Conservation (phyloP, 2,797 vertebrate species). For the Babyrousa celebensis region DNA sequence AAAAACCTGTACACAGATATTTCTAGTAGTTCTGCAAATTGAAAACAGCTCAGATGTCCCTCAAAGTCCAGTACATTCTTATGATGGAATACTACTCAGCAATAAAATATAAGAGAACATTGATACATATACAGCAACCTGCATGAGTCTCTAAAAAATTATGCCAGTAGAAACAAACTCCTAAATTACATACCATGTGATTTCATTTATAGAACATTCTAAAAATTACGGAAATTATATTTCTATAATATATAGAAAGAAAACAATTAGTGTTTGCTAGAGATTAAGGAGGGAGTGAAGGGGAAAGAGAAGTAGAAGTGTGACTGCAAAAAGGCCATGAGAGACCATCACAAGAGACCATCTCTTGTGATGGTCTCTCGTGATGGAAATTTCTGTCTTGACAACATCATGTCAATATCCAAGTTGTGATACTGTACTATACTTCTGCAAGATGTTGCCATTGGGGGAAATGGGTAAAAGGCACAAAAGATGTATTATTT, state of each 20-base stretch:
- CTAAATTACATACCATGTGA: slow-evolving; percentile 14
- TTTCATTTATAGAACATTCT: background rate
- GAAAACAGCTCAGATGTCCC: slow-evolving; percentile 24
- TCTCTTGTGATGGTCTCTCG: background rate
- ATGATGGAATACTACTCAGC: background rate
- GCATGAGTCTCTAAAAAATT: slow-evolving; percentile 40
- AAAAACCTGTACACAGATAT: slow-evolving; percentile 21
- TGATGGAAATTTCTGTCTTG: background rate
- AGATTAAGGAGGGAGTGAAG: background rate
- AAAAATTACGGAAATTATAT: background rate
- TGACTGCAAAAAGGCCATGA: background rate
- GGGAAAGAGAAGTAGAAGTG: background rate
- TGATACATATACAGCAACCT: background rate
- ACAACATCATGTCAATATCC: background rate
- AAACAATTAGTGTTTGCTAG: background rate
- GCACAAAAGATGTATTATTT: background rate
- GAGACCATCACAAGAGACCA: background rate
- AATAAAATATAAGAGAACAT: background rate
- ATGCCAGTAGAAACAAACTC: background rate
- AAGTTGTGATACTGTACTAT: background rate
- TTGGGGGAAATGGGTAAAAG: background rate
- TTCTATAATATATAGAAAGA: background rate
- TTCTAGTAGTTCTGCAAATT: slow-evolving; percentile 6
- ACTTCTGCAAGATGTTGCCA: background rate
- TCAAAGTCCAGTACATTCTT: slow-evolving; percentile 5